Evolutionary conservation across 1,140 invertebrate genomes (phyloP), one percentile per base, ranked within the genome.

Genomic region (Thereuonema tuberculata): DNA sequence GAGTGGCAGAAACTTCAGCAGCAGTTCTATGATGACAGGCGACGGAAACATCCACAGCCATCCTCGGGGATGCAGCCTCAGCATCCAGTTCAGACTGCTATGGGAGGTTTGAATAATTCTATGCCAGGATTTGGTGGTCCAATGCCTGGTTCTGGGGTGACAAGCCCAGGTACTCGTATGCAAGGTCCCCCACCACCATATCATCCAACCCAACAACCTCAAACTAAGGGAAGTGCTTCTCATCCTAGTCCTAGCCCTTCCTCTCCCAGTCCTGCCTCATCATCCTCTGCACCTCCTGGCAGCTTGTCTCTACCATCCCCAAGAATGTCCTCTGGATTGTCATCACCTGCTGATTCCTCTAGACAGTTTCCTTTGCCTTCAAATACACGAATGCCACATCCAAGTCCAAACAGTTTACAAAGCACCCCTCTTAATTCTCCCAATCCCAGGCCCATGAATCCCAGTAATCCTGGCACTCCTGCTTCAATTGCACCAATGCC

Each of bases 121-220:
- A n/a, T n/a, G n/a, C n/a, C n/a, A n/a, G n/a, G n/a, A 49, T 59
- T 2, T 64, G 63, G 46, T 64, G 63, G 24, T 57, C 64, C 54
- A 66, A 65, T 61, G 63, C 65, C 14, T 65, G 64, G 57, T 63
- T 59, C 24, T 15, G 47, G 28, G 21, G 48, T 31, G 15, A 20
- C 24, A 17, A 27, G 63, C 59, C 12, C 78, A 80, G 49, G 80
- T 80, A 62, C 59, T 26, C 50, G 71, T 56, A 68, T 72, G 61
- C 88, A 89, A 74, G 89, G 89, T 9, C 87, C 89, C 3, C 90
- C 89, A 1, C 90, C 90, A 2, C 84, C 89, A 15, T 88, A 88
- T 74, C 85, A 86, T 71, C 84, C 84, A 68, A 84, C 83, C 49
- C 85, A 86, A 63, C 76, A 87, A 66, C 88, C 86, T 48, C 86